These are phyloP conservation scores for Eupeodes latifasciatus DNA, from an alignment of 2,888 invertebrate species.

Conservation along the genomic window DNA sequence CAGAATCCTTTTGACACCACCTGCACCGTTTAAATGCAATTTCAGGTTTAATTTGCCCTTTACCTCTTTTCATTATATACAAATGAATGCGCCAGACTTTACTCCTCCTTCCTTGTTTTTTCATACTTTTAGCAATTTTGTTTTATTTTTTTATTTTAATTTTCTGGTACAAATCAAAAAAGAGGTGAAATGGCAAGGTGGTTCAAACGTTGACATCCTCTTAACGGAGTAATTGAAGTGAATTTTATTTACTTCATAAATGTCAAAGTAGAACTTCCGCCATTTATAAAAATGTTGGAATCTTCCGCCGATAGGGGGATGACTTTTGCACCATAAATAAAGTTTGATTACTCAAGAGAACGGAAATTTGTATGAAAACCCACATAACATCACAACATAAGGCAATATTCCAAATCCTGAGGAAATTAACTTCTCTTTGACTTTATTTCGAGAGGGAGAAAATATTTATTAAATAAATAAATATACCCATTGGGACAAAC, in stretches of 20 bases:
- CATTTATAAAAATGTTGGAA: too few species aligned
- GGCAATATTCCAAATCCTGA: not conserved
- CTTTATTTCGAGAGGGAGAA: not conserved
- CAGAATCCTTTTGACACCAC: not conserved
- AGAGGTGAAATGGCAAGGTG: too few species aligned
- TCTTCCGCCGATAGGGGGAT: too few species aligned
- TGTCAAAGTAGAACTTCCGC: too few species aligned
- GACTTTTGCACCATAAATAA: not conserved
- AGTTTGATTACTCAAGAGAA: not conserved
- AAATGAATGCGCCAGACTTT: not conserved
- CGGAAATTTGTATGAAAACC: not conserved
- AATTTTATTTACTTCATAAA: too few species aligned
- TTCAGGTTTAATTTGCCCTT: not conserved
- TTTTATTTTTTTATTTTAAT: too few species aligned
- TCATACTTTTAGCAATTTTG: too few species aligned
- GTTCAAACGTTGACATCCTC: too few species aligned
- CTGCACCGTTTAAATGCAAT: not conserved
- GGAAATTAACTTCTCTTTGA: not conserved
- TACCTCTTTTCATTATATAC: not conserved
- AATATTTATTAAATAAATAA: not conserved
- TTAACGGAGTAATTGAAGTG: too few species aligned
- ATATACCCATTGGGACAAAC: not conserved
- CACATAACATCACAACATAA: too few species aligned
- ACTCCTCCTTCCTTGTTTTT: too few species aligned
- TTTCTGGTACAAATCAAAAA: too few species aligned